phyloP scores from a whole-genome alignment of 2,113 vertebrate species.

The Hystrix brachyura region DNA sequence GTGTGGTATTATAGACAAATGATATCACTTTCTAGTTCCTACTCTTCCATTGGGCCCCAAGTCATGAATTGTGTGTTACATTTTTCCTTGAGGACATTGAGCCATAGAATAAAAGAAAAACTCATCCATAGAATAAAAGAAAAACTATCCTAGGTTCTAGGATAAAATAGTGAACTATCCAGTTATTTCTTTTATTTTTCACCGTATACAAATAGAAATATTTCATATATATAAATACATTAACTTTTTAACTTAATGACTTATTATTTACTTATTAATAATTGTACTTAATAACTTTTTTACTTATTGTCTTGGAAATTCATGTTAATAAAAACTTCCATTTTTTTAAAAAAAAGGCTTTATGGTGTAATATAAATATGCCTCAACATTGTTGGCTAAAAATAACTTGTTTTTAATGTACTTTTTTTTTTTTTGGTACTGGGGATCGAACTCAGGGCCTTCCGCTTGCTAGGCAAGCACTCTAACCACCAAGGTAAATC shows the following conservation, averaged over 20 bases:
- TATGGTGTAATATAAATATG: background rate
- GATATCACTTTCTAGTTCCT: conserved; percentile 26
- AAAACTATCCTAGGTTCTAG: background rate
- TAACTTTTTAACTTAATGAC: background rate
- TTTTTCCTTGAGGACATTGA: background rate
- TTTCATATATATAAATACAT: too few relatives aligned
- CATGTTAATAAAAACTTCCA: background rate
- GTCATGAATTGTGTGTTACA: background rate
- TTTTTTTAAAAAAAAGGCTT: background rate
- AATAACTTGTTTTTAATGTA: background rate
- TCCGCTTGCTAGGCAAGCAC: too few relatives aligned
- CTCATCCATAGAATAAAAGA: background rate
- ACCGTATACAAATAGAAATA: background rate
- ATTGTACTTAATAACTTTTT: background rate
- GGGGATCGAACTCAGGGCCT: too few relatives aligned
- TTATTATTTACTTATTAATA: background rate
- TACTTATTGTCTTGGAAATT: conserved; percentile 31
- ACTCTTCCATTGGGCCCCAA: background rate
- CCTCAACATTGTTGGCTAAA: conserved; percentile 25
- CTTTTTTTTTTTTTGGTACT: too few relatives aligned
- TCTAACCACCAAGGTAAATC: too few relatives aligned
- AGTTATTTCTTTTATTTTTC: background rate
- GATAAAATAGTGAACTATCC: background rate
- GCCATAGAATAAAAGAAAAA: background rate
- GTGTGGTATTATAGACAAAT: background rate